Evolutionary conservation across 2,113 vertebrate genomes (phyloP).

Genomic region (Alligator sinensis): DNA sequence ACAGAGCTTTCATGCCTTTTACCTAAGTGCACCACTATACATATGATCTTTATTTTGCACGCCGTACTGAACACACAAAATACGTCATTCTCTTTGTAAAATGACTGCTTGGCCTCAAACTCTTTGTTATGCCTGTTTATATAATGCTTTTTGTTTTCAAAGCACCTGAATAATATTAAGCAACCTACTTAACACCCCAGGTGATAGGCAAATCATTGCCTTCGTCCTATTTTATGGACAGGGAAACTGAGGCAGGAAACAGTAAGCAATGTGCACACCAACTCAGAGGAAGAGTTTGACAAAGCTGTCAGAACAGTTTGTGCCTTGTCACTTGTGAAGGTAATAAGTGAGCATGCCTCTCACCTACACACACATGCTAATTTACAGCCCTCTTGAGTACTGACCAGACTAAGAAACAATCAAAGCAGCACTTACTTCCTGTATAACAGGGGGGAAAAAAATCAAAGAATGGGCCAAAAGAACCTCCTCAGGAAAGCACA

Average conservation of each 20-base stretch:
- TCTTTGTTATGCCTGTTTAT: neutral
- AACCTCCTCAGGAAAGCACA: neutral
- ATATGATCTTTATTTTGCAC: neutral
- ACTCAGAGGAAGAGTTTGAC: neutral
- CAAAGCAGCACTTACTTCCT: neutral
- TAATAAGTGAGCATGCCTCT: neutral
- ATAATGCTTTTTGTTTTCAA: neutral
- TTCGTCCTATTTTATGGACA: neutral
- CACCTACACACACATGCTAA: neutral
- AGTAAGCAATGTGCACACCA: neutral
- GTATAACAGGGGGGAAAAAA: neutral
- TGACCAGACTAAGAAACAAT: neutral
- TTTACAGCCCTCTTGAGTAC: conserved; percentile 10
- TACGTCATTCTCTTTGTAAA: neutral
- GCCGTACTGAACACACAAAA: conserved; percentile 4
- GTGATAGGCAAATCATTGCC: neutral
- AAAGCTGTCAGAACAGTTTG: neutral
- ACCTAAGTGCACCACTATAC: conserved; percentile 14
- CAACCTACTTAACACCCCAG: neutral
- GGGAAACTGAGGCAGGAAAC: conserved; percentile 5
- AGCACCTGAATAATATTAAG: neutral
- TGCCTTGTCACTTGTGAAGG: neutral
- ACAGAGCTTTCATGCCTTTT: neutral
- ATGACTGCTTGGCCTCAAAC: neutral
- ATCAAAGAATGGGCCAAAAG: neutral